Conservation (phyloP, 2,888 invertebrate species). For the Dasypogon diadema region DNA sequence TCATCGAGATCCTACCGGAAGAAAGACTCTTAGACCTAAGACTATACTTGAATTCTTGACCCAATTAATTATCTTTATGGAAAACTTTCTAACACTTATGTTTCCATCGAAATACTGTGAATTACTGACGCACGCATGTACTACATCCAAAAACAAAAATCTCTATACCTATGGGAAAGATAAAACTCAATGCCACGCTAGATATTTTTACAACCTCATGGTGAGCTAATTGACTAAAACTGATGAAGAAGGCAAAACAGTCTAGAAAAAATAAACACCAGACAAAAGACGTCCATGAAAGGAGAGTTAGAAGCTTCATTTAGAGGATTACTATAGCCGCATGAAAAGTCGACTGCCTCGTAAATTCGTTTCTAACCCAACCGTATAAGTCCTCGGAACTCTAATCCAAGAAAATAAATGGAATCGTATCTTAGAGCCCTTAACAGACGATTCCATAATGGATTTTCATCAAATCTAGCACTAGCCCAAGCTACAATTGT, state of each 20-base stretch:
- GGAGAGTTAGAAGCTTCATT: constrained; percentile 17
- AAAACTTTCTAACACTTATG: too few relatives aligned
- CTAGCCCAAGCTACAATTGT: constrained; percentile 29
- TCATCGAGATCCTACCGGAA: too few relatives aligned
- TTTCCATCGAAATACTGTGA: too few relatives aligned
- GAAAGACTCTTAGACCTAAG: too few relatives aligned
- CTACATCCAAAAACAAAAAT: too few relatives aligned
- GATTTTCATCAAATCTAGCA: constrained; percentile 24
- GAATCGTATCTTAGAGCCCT: constrained; percentile 12
- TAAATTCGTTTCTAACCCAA: constrained; percentile 9
- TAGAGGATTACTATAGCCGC: constrained; percentile 13
- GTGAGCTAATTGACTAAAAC: constrained; percentile 27
- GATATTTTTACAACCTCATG: background rate
- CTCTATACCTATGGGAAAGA: too few relatives aligned
- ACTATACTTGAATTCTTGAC: too few relatives aligned
- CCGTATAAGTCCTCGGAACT: constrained; percentile 1
- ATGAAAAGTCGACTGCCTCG: constrained; percentile 21
- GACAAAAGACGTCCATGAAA: constrained; percentile 23
- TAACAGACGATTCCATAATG: constrained; percentile 34
- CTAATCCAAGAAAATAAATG: constrained; percentile 24
- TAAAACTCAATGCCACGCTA: too few relatives aligned
- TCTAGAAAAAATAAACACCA: constrained; percentile 9
- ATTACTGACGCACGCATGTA: too few relatives aligned
- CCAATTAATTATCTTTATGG: too few relatives aligned
- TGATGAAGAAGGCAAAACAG: constrained; percentile 34